Percentiles rank a stretch among this genome's conserved stretches.
Evolutionary conservation across 1,140 invertebrate genomes (phyloP).

Genomic region (Brachionus koreanus): DNA sequence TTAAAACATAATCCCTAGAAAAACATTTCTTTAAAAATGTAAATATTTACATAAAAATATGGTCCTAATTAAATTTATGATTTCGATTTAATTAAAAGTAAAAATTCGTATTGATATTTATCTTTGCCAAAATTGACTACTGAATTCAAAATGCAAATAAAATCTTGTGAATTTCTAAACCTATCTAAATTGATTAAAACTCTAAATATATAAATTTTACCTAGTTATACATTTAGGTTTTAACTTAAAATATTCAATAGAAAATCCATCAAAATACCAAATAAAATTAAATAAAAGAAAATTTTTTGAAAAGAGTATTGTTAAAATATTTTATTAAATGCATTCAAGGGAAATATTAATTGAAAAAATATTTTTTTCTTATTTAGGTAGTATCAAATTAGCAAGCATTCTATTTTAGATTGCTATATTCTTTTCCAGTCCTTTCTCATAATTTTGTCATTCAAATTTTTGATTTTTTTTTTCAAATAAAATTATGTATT

Average conservation of each 20-base stretch:
- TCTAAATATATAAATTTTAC: neutral
- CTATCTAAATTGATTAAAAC: neutral
- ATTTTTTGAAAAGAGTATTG: neutral
- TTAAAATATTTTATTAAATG: neutral
- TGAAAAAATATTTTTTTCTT: neutral
- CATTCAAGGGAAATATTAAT: neutral
- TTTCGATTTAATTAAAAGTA: slow-evolving; percentile 40
- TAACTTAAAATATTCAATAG: neutral
- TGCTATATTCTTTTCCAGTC: neutral
- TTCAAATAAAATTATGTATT: neutral
- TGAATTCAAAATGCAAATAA: slow-evolving; percentile 47
- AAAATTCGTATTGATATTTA: slow-evolving; percentile 27
- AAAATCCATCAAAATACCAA: slow-evolving; percentile 7
- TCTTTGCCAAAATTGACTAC: slow-evolving; percentile 45
- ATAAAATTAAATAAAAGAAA: neutral
- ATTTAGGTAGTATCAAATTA: neutral
- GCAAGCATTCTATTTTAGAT: neutral
- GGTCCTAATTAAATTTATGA: neutral
- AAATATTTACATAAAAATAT: neutral
- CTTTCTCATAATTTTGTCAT: neutral
- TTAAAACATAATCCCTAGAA: neutral
- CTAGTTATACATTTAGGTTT: neutral
- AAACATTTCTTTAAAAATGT: neutral
- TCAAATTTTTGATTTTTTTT: neutral
- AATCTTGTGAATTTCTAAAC: neutral